Evolutionary conservation across 2,797 vertebrate genomes (phyloP).

Genomic region (Neoniphon sammara): DNA sequence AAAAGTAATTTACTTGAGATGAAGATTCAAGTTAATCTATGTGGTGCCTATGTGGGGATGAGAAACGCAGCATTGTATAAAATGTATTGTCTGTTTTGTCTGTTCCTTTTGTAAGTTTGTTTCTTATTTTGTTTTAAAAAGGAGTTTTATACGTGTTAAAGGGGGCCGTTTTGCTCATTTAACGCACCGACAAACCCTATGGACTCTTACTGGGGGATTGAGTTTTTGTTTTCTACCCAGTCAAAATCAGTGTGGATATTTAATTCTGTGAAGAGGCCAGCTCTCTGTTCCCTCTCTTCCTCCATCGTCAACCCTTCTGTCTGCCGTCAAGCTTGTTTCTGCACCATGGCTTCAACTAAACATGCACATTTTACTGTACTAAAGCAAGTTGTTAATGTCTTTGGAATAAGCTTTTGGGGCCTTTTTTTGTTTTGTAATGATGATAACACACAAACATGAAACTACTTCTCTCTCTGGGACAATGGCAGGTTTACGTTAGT

Average conservation of each 20-base stretch:
- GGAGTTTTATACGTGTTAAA: slow-evolving; percentile 61
- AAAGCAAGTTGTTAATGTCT: slow-evolving; percentile 56
- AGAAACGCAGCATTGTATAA: slow-evolving; percentile 79
- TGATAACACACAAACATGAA: slow-evolving; percentile 66
- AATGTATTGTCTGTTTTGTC: slow-evolving; percentile 68
- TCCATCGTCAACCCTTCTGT: slow-evolving; percentile 67
- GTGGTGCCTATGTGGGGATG: slow-evolving; percentile 67
- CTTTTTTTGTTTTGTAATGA: slow-evolving; percentile 77
- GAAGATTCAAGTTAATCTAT: slow-evolving; percentile 80
- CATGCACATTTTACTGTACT: slow-evolving; percentile 77
- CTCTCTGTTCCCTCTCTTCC: slow-evolving; percentile 52
- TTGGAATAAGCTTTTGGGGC: slow-evolving; percentile 73
- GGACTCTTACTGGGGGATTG: slow-evolving; percentile 85
- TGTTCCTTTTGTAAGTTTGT: slow-evolving; percentile 62
- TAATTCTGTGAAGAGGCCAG: slow-evolving; percentile 75
- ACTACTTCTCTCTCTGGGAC: slow-evolving; percentile 83
- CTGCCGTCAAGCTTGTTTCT: slow-evolving; percentile 68
- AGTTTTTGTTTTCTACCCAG: slow-evolving; percentile 76
- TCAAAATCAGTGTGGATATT: slow-evolving; percentile 76
- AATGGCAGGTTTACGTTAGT: slow-evolving; percentile 65
- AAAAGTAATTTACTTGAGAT: slow-evolving; percentile 87
- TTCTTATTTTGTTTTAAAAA: slow-evolving; percentile 67
- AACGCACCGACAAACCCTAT: slow-evolving; percentile 88
- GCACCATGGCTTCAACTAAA: slow-evolving; percentile 74
- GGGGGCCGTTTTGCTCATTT: slow-evolving; percentile 70